phyloP scores from a whole-genome alignment of 2,797 vertebrate species.

The Macrochelys suwanniensis region DNA sequence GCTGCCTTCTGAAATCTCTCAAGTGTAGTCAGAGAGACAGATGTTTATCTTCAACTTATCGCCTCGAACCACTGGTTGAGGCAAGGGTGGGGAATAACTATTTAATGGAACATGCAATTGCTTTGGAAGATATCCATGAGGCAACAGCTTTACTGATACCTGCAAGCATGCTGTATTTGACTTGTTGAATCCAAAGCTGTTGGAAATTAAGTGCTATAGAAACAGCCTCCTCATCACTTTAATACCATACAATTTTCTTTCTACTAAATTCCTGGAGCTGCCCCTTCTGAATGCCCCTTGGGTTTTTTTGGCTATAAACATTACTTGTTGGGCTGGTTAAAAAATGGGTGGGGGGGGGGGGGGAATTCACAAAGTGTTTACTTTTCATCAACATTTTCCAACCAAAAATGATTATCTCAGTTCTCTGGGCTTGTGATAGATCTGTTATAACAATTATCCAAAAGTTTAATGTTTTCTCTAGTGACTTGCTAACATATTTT shows the following conservation, averaged over 20 bases:
- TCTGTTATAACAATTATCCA: background rate
- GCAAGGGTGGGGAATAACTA: background rate
- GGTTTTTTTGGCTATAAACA: background rate
- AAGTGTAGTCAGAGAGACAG: background rate
- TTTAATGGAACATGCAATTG: background rate
- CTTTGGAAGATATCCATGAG: background rate
- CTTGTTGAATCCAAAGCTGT: background rate
- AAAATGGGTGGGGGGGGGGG: background rate
- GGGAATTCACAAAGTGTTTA: background rate
- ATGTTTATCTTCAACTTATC: background rate
- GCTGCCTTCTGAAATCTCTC: no score
- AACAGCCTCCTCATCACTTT: background rate
- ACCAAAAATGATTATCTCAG: background rate
- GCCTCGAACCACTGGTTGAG: background rate
- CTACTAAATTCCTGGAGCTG: background rate
- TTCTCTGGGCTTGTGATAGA: background rate
- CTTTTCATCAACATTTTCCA: background rate
- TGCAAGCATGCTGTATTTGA: background rate
- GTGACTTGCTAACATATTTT: background rate
- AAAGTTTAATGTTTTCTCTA: background rate
- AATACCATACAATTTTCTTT: background rate
- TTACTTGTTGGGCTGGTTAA: background rate
- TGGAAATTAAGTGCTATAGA: background rate
- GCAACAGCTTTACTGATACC: background rate
- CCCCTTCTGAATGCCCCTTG: background rate